Base-by-base conservation (phyloP, 2,113 vertebrate genomes). In the Neogale vison region DNA sequence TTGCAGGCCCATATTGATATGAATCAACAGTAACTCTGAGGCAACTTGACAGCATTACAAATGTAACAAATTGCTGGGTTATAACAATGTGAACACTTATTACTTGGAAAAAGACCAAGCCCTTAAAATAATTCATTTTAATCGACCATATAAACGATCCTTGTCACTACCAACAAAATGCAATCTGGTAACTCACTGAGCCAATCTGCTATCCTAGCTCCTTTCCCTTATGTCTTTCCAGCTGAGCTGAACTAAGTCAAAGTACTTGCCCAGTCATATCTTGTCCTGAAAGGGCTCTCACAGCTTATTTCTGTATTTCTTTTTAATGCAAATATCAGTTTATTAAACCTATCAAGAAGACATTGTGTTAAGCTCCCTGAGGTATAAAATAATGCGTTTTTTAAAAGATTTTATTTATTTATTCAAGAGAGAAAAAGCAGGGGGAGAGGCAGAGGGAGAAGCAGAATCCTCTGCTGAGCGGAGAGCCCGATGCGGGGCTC, bases 401-500 rank as follows among this genome's bases (percentile, higher is more conserved):
- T 34, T 1, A 18, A 20, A 69, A 69, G 17, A 36, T 36, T 69
- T n/a, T 4, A 21, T 69, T 69, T 36, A 69, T 69, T 69, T 69
- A 69, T 69, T 10, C 20, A 8, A 36, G 67, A 69, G n/a, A 69
- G 18, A 36, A 36, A 69, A 69, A 69, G 67, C 67, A 69, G 34
- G 34, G 67, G 34, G 4, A 36, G 18, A 36, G 34, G n/a, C n/a
- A 69, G 34, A 36, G 34, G 8, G 34, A 69, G 67, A 69, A 69
- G 67, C 34, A 69, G 67, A 69, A 18, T 69, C 18, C 34, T 18
- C 67, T 61, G 18, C 67, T 69, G 34, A 69, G 18, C 67, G 36
- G 0, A 4, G 34, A 69, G 34, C 8, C 67, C 0, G 1, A 69
- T 1, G 3, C 21, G 9, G 34, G 67, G 34, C 18, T 69, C 4